phyloP scores from a whole-genome alignment of 2,888 invertebrate genomes.

The Thymelicus lineola region DNA sequence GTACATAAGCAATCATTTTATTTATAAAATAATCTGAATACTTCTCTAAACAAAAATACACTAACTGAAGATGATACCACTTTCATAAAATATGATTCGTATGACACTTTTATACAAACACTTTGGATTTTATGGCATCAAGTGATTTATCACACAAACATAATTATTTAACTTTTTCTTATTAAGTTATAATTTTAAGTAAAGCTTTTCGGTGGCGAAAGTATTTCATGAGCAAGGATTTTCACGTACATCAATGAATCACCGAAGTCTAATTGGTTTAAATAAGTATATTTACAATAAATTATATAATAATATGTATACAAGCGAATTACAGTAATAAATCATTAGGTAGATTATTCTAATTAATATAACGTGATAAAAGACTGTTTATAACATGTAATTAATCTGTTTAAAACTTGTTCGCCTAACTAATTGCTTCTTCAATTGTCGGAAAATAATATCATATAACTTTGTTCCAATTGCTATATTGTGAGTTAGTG shows the following conservation, averaged over 20 bases:
- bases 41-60: too few relatives aligned
- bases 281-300: slow-evolving; percentile 1
- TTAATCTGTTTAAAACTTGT: neutral
- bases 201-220: slow-evolving; percentile 34
- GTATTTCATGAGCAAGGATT: neutral
- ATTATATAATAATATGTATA: too few relatives aligned
- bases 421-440: neutral
- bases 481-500: too few relatives aligned
- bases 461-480: too few relatives aligned
- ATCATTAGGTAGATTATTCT: neutral
- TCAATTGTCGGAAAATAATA: too few relatives aligned
- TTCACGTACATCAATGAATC: neutral
- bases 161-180: slow-evolving; percentile 42
- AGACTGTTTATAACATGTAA: neutral
- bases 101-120: slow-evolving; percentile 30
- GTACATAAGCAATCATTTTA: too few relatives aligned
- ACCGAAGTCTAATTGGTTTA: neutral
- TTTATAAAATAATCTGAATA: too few relatives aligned
- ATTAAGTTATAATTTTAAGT: slow-evolving; percentile 45
- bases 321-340: neutral
- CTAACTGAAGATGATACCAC: too few relatives aligned
- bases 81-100: too few relatives aligned
- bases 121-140: slow-evolving; percentile 53
- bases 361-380: too few relatives aligned
- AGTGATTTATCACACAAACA: slow-evolving; percentile 21